These are phyloP conservation scores for Alouatta palliata DNA, from an alignment of 2,113 vertebrate genomes.

Conservation along the genomic window DNA sequence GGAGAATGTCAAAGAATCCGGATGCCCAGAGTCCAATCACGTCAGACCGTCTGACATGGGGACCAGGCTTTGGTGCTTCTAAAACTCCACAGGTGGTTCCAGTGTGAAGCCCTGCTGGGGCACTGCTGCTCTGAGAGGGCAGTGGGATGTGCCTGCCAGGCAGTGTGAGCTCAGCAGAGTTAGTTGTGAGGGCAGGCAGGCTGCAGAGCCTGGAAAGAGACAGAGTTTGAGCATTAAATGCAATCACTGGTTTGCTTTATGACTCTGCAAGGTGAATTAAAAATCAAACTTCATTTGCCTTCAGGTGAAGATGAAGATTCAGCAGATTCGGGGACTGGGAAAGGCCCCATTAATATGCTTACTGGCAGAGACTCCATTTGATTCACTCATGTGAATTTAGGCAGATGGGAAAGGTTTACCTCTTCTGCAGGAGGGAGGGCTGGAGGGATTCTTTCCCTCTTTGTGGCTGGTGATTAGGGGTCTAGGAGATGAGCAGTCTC, in stretches of 20 bases:
- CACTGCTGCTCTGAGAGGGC: not conserved
- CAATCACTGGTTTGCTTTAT: conserved; percentile 38
- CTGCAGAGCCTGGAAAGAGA: not conserved
- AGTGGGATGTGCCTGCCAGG: fast-evolving
- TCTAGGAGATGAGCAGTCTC: no score
- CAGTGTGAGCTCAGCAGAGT: not conserved
- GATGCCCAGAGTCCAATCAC: not conserved
- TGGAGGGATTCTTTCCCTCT: not conserved
- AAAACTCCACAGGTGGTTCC: not conserved
- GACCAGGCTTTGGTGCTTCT: fast-evolving
- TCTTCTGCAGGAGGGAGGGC: not conserved
- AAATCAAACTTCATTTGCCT: conserved; percentile 68
- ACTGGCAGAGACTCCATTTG: not conserved
- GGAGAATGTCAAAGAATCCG: not conserved
- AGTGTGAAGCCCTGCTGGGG: fast-evolving
- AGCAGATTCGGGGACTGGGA: conserved; percentile 42
- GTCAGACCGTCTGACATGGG: not conserved
- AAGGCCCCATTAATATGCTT: conserved; percentile 49
- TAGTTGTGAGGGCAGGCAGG: no score
- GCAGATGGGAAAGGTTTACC: not conserved
- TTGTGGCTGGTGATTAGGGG: no score
- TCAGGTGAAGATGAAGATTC: conserved; percentile 62
- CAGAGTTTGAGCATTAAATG: not conserved
- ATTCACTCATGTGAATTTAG: not conserved
- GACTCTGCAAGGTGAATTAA: conserved; percentile 47